Percentiles rank a stretch among this genome's conserved stretches.
Evolutionary conservation across 1,140 invertebrate genomes (phyloP).

Genomic region (Medauroidea extradentata): DNA sequence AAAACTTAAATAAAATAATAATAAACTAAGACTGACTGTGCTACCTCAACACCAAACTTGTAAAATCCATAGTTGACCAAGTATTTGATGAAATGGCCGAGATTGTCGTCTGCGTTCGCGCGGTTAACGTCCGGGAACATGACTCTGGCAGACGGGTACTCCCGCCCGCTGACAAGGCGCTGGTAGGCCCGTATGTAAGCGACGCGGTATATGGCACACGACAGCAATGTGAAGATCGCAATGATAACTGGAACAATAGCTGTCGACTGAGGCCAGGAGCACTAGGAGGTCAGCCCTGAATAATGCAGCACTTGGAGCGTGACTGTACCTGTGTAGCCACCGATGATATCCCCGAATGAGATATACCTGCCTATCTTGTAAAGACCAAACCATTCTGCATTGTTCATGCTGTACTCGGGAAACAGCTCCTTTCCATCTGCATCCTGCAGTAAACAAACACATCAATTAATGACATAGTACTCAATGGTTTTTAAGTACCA

Average conservation of each 20-base stretch:
- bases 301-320: no score
- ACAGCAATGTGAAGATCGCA: conserved; percentile 76
- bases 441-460: conserved; percentile 54
- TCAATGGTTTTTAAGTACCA: no score
- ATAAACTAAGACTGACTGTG: conserved; percentile 6
- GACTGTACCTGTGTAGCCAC: no score
- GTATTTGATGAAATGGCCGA: conserved; percentile 79
- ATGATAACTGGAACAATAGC: conserved; percentile 67
- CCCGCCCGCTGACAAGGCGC: conserved; percentile 51
- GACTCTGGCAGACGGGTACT: conserved; percentile 63
- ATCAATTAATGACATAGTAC: no score
- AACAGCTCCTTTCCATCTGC: conserved; percentile 44
- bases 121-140: conserved; percentile 81
- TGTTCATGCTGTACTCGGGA: conserved; percentile 56
- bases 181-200: conserved; percentile 59
- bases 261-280: no score
- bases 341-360: conserved; percentile 50
- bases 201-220: no score
- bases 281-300: no score
- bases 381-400: conserved; percentile 87
- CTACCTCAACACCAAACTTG: conserved; percentile 89
- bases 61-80: conserved; percentile 89
- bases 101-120: conserved; percentile 78
- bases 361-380: conserved; percentile 56
- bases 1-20: conserved; percentile 24